These are phyloP conservation scores for Acipenser transmontanus DNA, from an alignment of 2,797 vertebrate genomes.

Conservation along the genomic window DNA sequence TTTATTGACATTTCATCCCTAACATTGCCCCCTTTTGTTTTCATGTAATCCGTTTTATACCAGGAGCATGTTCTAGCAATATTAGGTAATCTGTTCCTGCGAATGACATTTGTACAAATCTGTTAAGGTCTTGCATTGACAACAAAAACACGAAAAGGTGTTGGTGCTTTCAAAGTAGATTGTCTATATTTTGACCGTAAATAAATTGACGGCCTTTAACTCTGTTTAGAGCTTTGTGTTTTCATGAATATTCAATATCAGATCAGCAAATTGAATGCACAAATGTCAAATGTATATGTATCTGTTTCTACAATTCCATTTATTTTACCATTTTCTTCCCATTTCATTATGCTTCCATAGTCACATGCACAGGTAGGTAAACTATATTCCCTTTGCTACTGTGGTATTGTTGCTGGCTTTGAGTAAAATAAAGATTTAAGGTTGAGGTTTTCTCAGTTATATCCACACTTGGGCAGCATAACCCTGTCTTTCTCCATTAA, in stretches of 20 bases:
- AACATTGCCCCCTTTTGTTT: too few relatives aligned
- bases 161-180: neutral
- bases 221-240: neutral
- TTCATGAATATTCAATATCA: neutral
- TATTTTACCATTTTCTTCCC: conserved; percentile 31
- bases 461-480: too few relatives aligned
- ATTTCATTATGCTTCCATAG: conserved; percentile 56
- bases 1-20: neutral
- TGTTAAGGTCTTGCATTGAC: too few relatives aligned
- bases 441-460: too few relatives aligned
- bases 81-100: too few relatives aligned
- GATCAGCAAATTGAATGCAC: too few relatives aligned
- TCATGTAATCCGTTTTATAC: too few relatives aligned
- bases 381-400: neutral
- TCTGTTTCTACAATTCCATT: conserved; percentile 9
- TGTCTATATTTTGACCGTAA: neutral
- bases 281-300: neutral
- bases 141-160: neutral
- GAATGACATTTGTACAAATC: too few relatives aligned
- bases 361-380: conserved; percentile 76
- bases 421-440: too few relatives aligned
- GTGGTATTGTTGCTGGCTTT: too few relatives aligned
- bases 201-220: neutral
- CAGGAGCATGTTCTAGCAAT: too few relatives aligned
- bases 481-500: too few relatives aligned